phyloP scores from a whole-genome alignment of 2,888 invertebrate species.

The Podabrus alpinus region DNA sequence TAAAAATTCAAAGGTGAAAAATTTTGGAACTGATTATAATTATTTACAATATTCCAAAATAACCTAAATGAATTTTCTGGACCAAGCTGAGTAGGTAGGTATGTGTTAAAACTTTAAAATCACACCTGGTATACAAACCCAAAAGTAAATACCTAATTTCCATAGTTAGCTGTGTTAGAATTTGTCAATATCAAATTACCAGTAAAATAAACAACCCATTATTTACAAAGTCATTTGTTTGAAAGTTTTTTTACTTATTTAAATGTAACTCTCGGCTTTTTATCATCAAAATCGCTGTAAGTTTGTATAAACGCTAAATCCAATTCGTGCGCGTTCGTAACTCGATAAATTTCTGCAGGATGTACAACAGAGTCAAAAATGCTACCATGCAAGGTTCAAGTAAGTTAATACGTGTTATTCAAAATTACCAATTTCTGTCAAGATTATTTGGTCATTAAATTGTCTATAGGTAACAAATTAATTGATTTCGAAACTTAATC shows the following conservation, averaged over 20 bases:
- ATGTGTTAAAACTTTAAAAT: not conserved
- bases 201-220: slow-evolving; percentile 25
- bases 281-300: slow-evolving; percentile 38
- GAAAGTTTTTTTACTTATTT: slow-evolving; percentile 9
- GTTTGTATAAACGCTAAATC: slow-evolving; percentile 26
- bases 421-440: not conserved
- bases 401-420: not conserved
- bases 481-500: slow-evolving; percentile 6
- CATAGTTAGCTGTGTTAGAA: slow-evolving; percentile 9
- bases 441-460: not conserved
- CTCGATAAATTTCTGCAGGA: not conserved
- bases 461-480: not conserved
- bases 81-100: not conserved
- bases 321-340: not conserved
- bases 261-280: slow-evolving; percentile 21
- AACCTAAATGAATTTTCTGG: too few relatives aligned
- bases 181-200: slow-evolving; percentile 20
- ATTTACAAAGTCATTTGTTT: slow-evolving; percentile 29
- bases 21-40: too few relatives aligned
- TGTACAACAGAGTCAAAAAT: not conserved
- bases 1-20: too few relatives aligned
- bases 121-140: not conserved
- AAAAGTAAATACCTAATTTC: not conserved
- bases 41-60: too few relatives aligned
- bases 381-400: not conserved